Evolutionary conservation across 2,888 invertebrate genomes (phyloP).

Genomic region (Mesochorus sp.): DNA sequence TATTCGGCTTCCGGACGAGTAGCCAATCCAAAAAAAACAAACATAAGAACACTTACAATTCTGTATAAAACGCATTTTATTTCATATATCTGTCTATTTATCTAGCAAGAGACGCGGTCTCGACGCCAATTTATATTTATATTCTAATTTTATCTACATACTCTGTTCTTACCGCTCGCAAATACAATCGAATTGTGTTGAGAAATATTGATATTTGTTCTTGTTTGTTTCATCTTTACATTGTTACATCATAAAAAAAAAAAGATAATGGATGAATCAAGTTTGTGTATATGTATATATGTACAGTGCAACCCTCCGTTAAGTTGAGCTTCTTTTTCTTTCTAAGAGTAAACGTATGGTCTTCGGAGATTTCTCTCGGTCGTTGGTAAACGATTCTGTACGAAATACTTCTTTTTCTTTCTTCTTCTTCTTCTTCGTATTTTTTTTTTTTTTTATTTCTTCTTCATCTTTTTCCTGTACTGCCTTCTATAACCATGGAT

Average conservation of each 20-base stretch:
- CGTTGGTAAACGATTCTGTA: no score
- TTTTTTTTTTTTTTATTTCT: no score
- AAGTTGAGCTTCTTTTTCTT: no score
- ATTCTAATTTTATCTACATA: conserved; percentile 32
- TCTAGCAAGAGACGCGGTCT: no score
- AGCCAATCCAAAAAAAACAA: not conserved
- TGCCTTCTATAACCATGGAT: no score
- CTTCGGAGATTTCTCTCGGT: no score
- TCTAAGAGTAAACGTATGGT: no score
- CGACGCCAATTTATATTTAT: conserved; percentile 23
- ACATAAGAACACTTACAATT: not conserved
- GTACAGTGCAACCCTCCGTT: not conserved
- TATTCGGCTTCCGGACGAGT: no score
- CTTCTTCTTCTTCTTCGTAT: no score
- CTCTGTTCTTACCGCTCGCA: not conserved
- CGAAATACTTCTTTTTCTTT: no score
- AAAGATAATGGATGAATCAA: not conserved
- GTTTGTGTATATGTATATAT: conserved; percentile 27
- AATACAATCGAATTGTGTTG: conserved; percentile 9
- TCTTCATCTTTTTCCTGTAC: no score
- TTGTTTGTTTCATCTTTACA: conserved; percentile 10
- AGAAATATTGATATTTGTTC: conserved; percentile 16
- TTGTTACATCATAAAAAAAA: not conserved
- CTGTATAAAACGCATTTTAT: conserved; percentile 46
- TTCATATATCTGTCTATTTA: conserved; percentile 10